Conservation (phyloP, 1,140 invertebrate genomes). For the Lordiphosa mommai region DNA sequence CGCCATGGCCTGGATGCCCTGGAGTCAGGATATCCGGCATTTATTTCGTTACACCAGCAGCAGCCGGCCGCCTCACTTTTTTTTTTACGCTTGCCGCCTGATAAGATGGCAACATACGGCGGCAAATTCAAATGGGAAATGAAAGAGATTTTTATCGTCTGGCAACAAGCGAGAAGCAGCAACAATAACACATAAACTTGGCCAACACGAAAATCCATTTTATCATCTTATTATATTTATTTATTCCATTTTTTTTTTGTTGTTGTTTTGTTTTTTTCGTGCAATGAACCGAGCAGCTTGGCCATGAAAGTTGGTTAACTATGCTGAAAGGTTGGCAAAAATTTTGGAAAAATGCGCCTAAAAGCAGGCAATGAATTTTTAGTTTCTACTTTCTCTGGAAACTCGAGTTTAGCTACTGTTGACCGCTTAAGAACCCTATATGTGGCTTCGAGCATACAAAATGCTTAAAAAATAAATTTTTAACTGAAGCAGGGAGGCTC, state of each 20-base stretch:
- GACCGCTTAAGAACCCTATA: no score
- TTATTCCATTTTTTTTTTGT: conserved; percentile 17
- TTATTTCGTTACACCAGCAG: conserved; percentile 43
- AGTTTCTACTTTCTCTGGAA: no score
- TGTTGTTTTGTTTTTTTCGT: not conserved
- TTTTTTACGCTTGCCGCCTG: conserved; percentile 35
- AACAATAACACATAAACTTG: conserved; percentile 41
- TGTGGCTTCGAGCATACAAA: no score
- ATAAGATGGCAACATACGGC: conserved; percentile 48
- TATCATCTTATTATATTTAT: conserved; percentile 69
- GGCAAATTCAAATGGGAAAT: conserved; percentile 73
- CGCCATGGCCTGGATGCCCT: conserved; percentile 19
- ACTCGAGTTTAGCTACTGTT: no score
- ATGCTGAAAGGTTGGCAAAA: no score
- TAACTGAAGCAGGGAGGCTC: no score
- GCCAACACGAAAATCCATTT: conserved; percentile 65
- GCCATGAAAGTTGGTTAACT: no score
- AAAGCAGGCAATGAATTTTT: no score
- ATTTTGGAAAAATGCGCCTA: no score
- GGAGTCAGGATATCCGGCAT: conserved; percentile 60
- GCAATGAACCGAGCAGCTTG: not conserved
- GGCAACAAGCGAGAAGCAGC: conserved; percentile 1
- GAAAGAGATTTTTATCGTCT: conserved; percentile 67
- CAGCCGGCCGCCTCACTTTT: not conserved
- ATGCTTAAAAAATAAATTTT: no score